These are phyloP conservation scores for Thelaira solivaga DNA, from an alignment of 2,888 invertebrate genomes.

Conservation along the genomic window DNA sequence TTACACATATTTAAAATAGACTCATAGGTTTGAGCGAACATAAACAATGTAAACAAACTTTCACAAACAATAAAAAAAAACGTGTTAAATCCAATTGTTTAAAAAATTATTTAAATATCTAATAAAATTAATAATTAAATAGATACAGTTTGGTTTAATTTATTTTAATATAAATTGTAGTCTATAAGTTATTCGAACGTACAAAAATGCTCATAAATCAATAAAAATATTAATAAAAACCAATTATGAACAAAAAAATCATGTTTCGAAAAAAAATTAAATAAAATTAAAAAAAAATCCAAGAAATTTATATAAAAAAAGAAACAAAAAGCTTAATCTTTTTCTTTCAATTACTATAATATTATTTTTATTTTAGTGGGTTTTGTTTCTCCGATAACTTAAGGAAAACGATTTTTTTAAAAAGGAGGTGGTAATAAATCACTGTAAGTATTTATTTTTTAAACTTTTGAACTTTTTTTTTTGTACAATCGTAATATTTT, in stretches of 20 bases:
- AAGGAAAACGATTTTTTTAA: too few species aligned
- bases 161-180: slow-evolving; percentile 28
- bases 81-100: slow-evolving; percentile 1
- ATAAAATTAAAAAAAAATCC: background rate
- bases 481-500: background rate
- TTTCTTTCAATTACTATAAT: slow-evolving; percentile 41
- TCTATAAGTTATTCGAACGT: slow-evolving; percentile 6
- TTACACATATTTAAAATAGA: too few species aligned
- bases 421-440: slow-evolving; percentile 37
- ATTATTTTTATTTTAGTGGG: too few species aligned
- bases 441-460: background rate
- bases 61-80: background rate
- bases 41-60: too few species aligned
- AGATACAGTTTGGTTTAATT: background rate
- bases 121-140: background rate
- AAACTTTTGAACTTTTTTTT: slow-evolving; percentile 45
- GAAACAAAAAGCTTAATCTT: slow-evolving; percentile 30
- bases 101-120: slow-evolving; percentile 18
- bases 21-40: too few species aligned
- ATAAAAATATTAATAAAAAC: slow-evolving; percentile 19
- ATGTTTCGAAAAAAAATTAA: slow-evolving; percentile 3
- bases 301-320: background rate
- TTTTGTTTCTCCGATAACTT: too few species aligned
- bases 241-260: slow-evolving; percentile 21
- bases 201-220: slow-evolving; percentile 45